phyloP scores from a whole-genome alignment of 2,797 vertebrate species.

The Hydrophis major region DNA sequence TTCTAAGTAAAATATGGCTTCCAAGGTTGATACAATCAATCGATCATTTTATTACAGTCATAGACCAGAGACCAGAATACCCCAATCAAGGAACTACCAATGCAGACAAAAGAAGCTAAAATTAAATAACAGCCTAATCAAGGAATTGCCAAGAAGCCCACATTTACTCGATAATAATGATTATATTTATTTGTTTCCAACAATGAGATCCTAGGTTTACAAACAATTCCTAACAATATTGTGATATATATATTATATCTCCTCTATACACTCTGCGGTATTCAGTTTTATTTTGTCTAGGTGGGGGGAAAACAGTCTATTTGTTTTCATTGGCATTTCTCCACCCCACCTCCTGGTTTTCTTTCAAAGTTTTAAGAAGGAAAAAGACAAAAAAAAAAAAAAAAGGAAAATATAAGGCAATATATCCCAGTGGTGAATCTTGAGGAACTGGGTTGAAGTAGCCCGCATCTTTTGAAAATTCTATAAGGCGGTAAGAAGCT shows the following conservation, averaged over 20 bases:
- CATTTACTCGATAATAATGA: neutral
- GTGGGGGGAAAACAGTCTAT: constrained; percentile 4
- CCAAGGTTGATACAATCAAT: too few relatives aligned
- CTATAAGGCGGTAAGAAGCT: constrained; percentile 65
- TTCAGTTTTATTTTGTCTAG: neutral
- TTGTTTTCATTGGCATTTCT: constrained; percentile 15
- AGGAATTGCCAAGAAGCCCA: neutral
- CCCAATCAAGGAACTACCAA: too few relatives aligned
- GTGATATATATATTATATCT: neutral
- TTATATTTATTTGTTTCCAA: neutral
- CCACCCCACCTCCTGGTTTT: constrained; percentile 20
- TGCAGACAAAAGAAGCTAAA: neutral
- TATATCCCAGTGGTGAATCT: constrained; percentile 60
- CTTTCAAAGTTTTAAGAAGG: neutral
- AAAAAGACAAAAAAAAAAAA: neutral
- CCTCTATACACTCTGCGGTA: neutral
- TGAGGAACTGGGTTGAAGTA: constrained; percentile 62
- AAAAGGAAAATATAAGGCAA: constrained; percentile 42
- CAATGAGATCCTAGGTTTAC: neutral
- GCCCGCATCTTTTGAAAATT: constrained; percentile 70
- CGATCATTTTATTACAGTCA: too few relatives aligned
- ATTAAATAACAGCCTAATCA: neutral
- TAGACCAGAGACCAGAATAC: too few relatives aligned
- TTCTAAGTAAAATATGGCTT: too few relatives aligned
- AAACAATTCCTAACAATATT: neutral